Evolutionary conservation across 1,140 invertebrate species (phyloP), one percentile per base, ranked within the genome.

Genomic region (Copidosoma floridanum): DNA sequence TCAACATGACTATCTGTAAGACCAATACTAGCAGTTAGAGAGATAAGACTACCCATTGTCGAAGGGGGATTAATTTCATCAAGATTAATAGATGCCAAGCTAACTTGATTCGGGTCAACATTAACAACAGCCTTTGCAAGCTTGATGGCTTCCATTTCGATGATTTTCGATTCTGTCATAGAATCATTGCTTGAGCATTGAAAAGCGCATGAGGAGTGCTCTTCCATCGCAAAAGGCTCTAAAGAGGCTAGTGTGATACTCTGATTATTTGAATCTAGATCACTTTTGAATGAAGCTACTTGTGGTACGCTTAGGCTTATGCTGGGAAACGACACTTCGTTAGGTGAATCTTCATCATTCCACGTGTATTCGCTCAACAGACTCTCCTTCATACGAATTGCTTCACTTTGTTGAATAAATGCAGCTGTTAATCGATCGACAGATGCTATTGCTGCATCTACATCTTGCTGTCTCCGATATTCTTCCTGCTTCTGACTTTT

Each of bases 51-150:
- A 3, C 86, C 86, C 81, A 90, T 85, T 40, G 87, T 84, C 1
- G 91, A 93, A 0, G 91, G 91, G 1, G 91, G 91, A 65, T 87
- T 87, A 2, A 92, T 84, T 46, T 86, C 83, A 47, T 93, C 91
- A 32, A 93, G 73, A 72, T 92, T 89, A 12, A 90, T 70, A 21
- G 75, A 81, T 1, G 74, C 72, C 48, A 79, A 70, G 67, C 80
- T 85, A 68, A 81, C 16, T 81, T 83, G 68, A 84, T 88, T 81
- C 75, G 78, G 79, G 65, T 86, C 83, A 11, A 81, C 82, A 57
- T 84, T 79, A 32, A 32, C n/a, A 7, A 90, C 81, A 57, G 86
- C 87, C 41, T 87, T 85, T 0, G 86, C 88, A 23, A 92, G 71
- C 66, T 86, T 85, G 1, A 85, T 86, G 0, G 89, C 88, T 74